Base-by-base conservation (phyloP, 2,797 vertebrate genomes). In the Eupleurogrammus muticus region DNA sequence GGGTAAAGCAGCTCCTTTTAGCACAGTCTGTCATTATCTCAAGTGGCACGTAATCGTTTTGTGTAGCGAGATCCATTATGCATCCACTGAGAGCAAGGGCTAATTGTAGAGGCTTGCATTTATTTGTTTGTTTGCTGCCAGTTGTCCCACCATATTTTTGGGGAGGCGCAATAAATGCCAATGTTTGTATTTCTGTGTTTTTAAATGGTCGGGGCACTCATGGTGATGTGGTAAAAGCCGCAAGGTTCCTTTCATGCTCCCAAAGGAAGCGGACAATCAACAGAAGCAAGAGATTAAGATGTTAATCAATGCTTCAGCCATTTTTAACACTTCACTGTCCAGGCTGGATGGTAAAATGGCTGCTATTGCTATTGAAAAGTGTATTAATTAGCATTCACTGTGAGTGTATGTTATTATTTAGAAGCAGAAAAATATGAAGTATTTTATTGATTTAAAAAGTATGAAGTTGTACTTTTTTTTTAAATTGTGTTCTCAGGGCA, bases 1-100 rank as follows among this genome's bases (percentile, higher is more conserved):
- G 80, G 79, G 66, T 62, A 63, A 83, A 85, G 86, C 47, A 73
- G 63, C 90, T 83, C 64, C 79, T 93, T 93, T 90, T 89, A 90
- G 88, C 75, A 42, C 85, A 66, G 65, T 86, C 88, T 89, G 84
- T 93, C 89, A 82, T 83, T 71, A 84, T 85, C 78, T 87, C 70
- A 60, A 88, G 79, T 81, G 80, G 84, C 77, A 54, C 51, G 21
- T 73, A 81, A 83, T 87, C 32, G 59, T 78, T 82, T 84, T 83
- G 79, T 75, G 72, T 32, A 69, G 74, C 34, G 14, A 78, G 80
- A 57, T 34, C 82, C 81, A 87, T 90, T 85, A 88, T 73, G 65
- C 56, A 62, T 80, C 84, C 85, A 17, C 64, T 17, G 73, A 87
- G 85, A 83, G 82, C 44, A 4, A 11, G 55, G 49, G 58, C 63